Base-by-base conservation (phyloP, 2,113 vertebrate genomes). In the Meriones unguiculatus region DNA sequence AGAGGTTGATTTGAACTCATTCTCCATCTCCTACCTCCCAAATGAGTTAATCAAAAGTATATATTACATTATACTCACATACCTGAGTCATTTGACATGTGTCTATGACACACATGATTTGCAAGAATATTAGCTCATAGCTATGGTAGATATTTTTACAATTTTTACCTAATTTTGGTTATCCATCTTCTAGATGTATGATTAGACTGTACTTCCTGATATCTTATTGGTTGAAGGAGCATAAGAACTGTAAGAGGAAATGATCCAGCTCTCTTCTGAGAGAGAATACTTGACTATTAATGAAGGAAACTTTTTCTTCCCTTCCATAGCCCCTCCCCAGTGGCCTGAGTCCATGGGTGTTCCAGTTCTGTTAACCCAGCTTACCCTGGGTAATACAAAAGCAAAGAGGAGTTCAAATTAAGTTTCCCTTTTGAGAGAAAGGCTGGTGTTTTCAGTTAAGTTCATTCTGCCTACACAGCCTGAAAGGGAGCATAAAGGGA, bases 371-470 rank as follows among this genome's bases (percentile, higher is more conserved):
- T 35, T 35, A 64, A 90, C 7, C n/a, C 88, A 20, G 24, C 18
- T 25, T 52, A 67, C 10, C 15, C 6, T 11, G 2, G 64, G 25
- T 72, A 73, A 67, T 57, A 75, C 5, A 52, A 75, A 94, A 93
- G 64, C 17, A 9, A 17, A 94, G 25, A 15, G 15, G n/a, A 77
- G 8, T 41, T 94, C 76, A 75, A 91, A 92, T 95, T 87, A 91
- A 95, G 70, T 90, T 90, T 87, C 10, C n/a, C 57, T 84, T 70
- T 7, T 50, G 4, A 93, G 24, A 13, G 82, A 81, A 52, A 30
- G 72, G 13, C 76, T 85, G 35, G 64, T 82, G 24, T 50, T 89
- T 85, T 20, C 28, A 89, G 35, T 85, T 35, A 90, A 95, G 30
- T 88, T 70, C 41, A 87, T 84, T 84, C 18, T 84, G 28, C 41